Evolutionary conservation across 2,797 vertebrate species (phyloP).

Genomic region (Coendou prehensilis): DNA sequence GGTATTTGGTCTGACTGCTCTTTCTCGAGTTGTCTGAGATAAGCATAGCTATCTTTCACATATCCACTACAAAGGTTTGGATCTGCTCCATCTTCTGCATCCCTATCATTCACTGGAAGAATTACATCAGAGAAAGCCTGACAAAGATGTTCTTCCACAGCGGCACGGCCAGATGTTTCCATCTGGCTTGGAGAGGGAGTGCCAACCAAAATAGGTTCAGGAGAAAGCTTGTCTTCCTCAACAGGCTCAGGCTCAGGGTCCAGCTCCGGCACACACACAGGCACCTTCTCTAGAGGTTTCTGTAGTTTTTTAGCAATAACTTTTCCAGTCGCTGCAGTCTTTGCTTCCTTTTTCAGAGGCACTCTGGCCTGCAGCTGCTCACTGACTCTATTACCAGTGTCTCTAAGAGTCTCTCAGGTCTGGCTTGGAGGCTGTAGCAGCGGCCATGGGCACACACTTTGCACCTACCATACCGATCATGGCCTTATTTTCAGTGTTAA

Average conservation of each 20-base stretch:
- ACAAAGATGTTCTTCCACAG: constrained; percentile 85
- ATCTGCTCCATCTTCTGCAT: constrained; percentile 90
- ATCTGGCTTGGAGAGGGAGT: constrained; percentile 86
- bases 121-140: constrained; percentile 92
- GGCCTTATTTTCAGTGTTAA: constrained; percentile 84
- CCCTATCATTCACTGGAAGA: constrained; percentile 90
- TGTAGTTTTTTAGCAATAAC: constrained; percentile 69
- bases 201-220: constrained; percentile 73
- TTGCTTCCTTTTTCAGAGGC: constrained; percentile 12
- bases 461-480: constrained; percentile 72
- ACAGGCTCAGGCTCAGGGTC: constrained; percentile 39
- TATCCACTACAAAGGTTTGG: constrained; percentile 92
- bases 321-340: constrained; percentile 78
- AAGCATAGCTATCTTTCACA: constrained; percentile 93
- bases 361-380: constrained; percentile 50
- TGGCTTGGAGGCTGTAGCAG: constrained; percentile 75
- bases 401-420: constrained; percentile 88
- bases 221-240: constrained; percentile 76
- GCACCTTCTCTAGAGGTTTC: constrained; percentile 75
- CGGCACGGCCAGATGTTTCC: constrained; percentile 89
- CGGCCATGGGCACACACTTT: constrained; percentile 85
- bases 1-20: constrained; percentile 89
- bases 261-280: constrained; percentile 44
- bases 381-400: constrained; percentile 89
- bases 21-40: constrained; percentile 90